phyloP scores from a whole-genome alignment of 2,888 invertebrate genomes.

The Agriopis leucophaearia region DNA sequence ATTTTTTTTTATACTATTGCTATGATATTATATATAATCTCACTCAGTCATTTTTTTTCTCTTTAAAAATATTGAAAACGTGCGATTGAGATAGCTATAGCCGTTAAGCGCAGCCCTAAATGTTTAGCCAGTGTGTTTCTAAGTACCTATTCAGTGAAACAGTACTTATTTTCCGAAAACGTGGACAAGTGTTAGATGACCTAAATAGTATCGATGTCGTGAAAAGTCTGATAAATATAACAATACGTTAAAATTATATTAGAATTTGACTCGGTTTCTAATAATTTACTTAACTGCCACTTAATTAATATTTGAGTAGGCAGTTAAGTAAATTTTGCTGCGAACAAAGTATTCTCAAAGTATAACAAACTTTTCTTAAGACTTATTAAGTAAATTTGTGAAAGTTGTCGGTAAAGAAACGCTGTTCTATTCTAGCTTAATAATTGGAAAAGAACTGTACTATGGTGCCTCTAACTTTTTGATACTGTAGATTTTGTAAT shows the following conservation, averaged over 20 bases:
- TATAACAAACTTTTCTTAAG: slow-evolving; percentile 9
- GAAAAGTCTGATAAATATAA: not conserved
- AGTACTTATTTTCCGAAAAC: too few species aligned
- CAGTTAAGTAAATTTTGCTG: slow-evolving; percentile 8
- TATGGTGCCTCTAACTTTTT: not conserved
- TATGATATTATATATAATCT: too few species aligned
- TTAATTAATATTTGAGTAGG: slow-evolving; percentile 17
- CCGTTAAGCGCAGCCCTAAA: too few species aligned
- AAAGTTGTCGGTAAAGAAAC: slow-evolving; percentile 5
- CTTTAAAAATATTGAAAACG: too few species aligned
- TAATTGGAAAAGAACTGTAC: not conserved
- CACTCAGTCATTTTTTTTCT: not conserved
- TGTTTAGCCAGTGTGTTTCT: too few species aligned
- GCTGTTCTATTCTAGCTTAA: slow-evolving; percentile 12
- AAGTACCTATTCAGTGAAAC: too few species aligned
- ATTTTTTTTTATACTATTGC: too few species aligned
- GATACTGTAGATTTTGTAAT: too few species aligned
- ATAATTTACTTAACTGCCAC: slow-evolving; percentile 13
- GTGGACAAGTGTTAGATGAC: too few species aligned
- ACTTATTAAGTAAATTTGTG: slow-evolving; percentile 16
- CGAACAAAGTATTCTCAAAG: slow-evolving; percentile 6
- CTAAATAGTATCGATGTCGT: too few species aligned
- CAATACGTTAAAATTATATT: not conserved
- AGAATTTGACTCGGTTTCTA: slow-evolving; percentile 4
- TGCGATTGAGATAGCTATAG: too few species aligned